These are phyloP conservation scores for Lochmaea crataegi DNA, from an alignment of 2,888 invertebrate species.

Conservation along the genomic window DNA sequence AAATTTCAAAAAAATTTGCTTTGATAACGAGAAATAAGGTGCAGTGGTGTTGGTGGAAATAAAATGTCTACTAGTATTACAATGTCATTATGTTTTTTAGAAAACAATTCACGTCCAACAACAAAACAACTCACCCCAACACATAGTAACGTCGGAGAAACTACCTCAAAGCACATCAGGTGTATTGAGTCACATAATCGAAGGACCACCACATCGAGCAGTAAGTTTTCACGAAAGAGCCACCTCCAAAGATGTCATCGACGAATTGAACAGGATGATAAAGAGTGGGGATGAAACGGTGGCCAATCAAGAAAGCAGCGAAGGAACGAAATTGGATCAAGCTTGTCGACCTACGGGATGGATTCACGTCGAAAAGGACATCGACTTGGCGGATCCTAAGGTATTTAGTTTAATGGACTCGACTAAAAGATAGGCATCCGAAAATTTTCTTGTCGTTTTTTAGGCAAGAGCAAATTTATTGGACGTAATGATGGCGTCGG, in stretches of 20 bases:
- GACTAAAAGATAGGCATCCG: background rate
- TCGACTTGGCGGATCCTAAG: slow-evolving; percentile 83
- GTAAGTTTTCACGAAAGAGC: slow-evolving; percentile 80
- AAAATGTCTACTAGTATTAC: slow-evolving; percentile 57
- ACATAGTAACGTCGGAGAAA: slow-evolving; percentile 62
- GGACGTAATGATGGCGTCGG: slow-evolving; percentile 79
- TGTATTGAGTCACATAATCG: slow-evolving; percentile 62
- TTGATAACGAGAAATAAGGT: too few relatives aligned
- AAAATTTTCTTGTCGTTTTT: slow-evolving; percentile 30
- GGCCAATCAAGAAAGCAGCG: slow-evolving; percentile 41
- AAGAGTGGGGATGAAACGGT: slow-evolving; percentile 68
- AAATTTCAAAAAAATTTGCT: too few relatives aligned
- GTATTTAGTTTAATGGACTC: slow-evolving; percentile 61
- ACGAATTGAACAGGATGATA: slow-evolving; percentile 77
- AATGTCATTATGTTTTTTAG: slow-evolving; percentile 37
- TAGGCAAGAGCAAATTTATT: slow-evolving; percentile 81
- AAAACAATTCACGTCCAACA: slow-evolving; percentile 54
- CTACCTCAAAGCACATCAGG: slow-evolving; percentile 61
- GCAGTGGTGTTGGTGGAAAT: too few relatives aligned
- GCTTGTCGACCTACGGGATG: slow-evolving; percentile 81
- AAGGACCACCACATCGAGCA: slow-evolving; percentile 69
- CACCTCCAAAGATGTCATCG: slow-evolving; percentile 81
- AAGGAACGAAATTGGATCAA: slow-evolving; percentile 67
- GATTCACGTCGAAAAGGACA: slow-evolving; percentile 82
- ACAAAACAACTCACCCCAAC: slow-evolving; percentile 52